Base-by-base conservation (phyloP, 2,797 vertebrate species). In the Pseudotriccus pelzelni region DNA sequence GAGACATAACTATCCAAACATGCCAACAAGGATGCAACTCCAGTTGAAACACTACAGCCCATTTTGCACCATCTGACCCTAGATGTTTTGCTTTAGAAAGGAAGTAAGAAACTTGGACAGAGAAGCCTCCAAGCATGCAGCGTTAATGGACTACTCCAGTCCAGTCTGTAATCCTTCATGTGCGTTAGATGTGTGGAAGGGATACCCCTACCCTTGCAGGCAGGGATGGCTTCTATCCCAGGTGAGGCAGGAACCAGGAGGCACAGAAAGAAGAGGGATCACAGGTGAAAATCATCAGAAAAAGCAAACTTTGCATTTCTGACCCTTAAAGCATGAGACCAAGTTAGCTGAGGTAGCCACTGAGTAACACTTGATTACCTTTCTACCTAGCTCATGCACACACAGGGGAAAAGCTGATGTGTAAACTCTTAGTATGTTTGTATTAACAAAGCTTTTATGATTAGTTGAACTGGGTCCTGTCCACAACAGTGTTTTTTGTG, bases 321-420 rank as follows among this genome's bases (percentile, higher is more conserved):
- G 23, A 39, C 25, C 39, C 24, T 66, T 52, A 67, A 87, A 17
- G 14, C 20, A 15, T 5, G 25, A 90, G 24, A 47, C 27, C 44
- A 34, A 18, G 15, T 24, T 58, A 62, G 12, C 6, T 74, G 47
- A 58, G 62, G 32, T 6, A 70, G n/a, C 11, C 36, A 14, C n/a
- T 12, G 24, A 50, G 14, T 16, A 37, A 37, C 21, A 23, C 37
- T 27, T 3, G 5, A 46, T 55, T 55, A 18, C 27, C 8, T 17
- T 39, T 32, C 12, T 36, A 50, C 39, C 30, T 47, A 27, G 23
- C 23, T 77, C 0, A 0, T 30, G 21, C 11, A 37, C 27, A 8
- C 8, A 16, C 8, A n/a, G 6, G 25, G 13, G 13, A 50, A 68
- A 80, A 69, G 17, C 6, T 44, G 50, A 63, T 39, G 17, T 12